Base-by-base conservation (phyloP, 2,113 vertebrate species). In the Orycteropus afer region DNA sequence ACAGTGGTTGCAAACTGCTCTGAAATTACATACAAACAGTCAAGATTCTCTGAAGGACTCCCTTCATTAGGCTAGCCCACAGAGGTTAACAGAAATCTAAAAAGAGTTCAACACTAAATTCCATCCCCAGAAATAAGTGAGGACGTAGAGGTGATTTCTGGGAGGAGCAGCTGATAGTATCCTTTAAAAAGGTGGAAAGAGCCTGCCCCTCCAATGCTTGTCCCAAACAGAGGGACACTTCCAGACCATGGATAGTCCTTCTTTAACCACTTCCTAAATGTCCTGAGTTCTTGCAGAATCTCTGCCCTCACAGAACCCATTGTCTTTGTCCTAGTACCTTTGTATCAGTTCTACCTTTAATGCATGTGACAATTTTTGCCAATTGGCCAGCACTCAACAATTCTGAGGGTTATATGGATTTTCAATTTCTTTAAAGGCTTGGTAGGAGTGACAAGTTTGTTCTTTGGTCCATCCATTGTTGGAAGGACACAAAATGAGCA, bases 201-300 rank as follows among this genome's bases (percentile, higher is more conserved):
- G 42, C 25, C 2, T 7, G 1, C 1, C 37, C 12, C 25, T 69
- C 37, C n/a, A 4, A 17, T 40, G 34, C 4, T 42, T 8, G 29
- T 34, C 23, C 1, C 3, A 27, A 23, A 53, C 22, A 69, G 7
- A 67, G 14, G 32, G 18, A 29, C 69, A 42, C 23, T 22, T 27
- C 67, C 49, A n/a, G 51, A 9, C 5, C 7, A 2, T 9, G 7
- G 13, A 22, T 13, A 22, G 0, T 37, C 42, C 0, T 4, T 73
- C 20, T 20, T 7, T 57, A 11, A 4, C 3, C 7, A 9, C 29
- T 45, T 29, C 15, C 37, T 23, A n/a, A 13, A 67, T 0, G 20
- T 40, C 65, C 65, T 12, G 22, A 27, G 14, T 34, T 57, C 20
- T 2, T 8, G 7, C 40, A 42, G 25, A 47, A n/a, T 7, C 9